Conservation (phyloP, 1,140 invertebrate species). For the Nebria ingens region DNA sequence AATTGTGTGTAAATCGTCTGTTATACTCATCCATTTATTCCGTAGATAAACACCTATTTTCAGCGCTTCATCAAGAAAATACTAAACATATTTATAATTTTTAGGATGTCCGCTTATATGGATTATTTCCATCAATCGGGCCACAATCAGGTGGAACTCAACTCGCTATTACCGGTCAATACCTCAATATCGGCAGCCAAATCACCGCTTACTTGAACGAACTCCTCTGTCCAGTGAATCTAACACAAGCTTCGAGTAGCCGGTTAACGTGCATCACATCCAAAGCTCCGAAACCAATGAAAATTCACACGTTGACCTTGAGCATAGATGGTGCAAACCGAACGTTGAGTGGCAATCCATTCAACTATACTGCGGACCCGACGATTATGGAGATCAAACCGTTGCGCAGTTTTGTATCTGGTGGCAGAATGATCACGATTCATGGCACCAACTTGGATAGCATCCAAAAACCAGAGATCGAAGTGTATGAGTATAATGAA, state of each 20-base stretch:
- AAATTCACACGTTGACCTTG: slow-evolving; percentile 55
- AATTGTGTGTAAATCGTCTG: no score
- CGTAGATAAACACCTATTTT: no score
- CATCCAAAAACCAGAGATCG: slow-evolving; percentile 84
- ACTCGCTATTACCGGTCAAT: slow-evolving; percentile 79
- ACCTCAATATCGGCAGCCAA: slow-evolving; percentile 88
- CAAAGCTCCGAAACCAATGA: slow-evolving; percentile 45
- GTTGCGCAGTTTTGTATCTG: slow-evolving; percentile 75
- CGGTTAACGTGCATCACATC: slow-evolving; percentile 81
- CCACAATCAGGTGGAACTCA: slow-evolving; percentile 91
- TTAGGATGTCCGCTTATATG: slow-evolving; percentile 61
- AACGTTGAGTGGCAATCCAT: slow-evolving; percentile 57
- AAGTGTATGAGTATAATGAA: slow-evolving; percentile 64
- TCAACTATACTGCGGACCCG: slow-evolving; percentile 87
- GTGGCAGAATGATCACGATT: slow-evolving; percentile 86
- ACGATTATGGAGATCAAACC: slow-evolving; percentile 88
- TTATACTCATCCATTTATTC: no score
- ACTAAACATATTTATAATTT: neutral
- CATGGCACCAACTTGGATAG: slow-evolving; percentile 86
- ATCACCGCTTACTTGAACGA: slow-evolving; percentile 83
- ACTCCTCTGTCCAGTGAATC: slow-evolving; percentile 77
- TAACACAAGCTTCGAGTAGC: slow-evolving; percentile 78
- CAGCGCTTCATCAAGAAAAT: no score
- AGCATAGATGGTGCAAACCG: slow-evolving; percentile 76
- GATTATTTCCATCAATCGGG: slow-evolving; percentile 74